Evolutionary conservation across 1,140 invertebrate species (phyloP).

Genomic region (Sinella curviseta): DNA sequence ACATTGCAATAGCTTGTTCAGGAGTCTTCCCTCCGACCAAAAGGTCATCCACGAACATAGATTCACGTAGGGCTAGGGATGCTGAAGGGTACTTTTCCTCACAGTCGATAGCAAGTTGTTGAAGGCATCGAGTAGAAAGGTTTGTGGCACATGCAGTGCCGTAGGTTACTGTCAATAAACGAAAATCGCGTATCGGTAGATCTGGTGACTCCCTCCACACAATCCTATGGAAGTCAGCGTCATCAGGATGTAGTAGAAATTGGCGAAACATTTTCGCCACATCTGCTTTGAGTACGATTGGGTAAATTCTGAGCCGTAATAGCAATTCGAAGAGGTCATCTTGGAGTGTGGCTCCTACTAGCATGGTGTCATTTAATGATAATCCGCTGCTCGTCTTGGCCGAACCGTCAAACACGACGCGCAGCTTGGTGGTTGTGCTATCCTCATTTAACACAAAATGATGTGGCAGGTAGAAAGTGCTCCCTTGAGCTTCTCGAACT

Average conservation of each 20-base stretch:
- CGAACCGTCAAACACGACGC: conserved; percentile 50
- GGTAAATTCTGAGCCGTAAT: conserved; percentile 54
- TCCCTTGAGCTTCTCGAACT: background rate
- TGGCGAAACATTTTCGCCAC: conserved; percentile 55
- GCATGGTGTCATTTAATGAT: conserved; percentile 49
- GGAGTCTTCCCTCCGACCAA: conserved; percentile 42
- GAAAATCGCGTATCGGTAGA: conserved; percentile 43
- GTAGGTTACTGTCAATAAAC: conserved; percentile 53
- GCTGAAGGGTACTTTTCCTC: conserved; percentile 45
- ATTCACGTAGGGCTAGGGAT: conserved; percentile 29
- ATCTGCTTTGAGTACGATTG: conserved; percentile 53
- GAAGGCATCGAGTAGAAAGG: conserved; percentile 50
- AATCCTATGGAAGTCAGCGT: conserved; percentile 42
- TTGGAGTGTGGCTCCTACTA: conserved; percentile 54
- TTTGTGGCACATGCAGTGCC: conserved; percentile 51
- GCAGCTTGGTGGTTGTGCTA: conserved; percentile 44
- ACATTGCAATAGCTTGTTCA: conserved; percentile 41
- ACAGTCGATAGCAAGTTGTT: conserved; percentile 50
- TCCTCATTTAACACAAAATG: conserved; percentile 48
- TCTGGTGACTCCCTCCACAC: conserved; percentile 41
- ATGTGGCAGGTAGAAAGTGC: conserved; percentile 49
- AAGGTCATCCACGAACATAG: conserved; percentile 52
- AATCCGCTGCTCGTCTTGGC: conserved; percentile 30
- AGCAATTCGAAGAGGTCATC: conserved; percentile 54
- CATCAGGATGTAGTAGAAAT: conserved; percentile 35